These are phyloP conservation scores for Kryptolebias ocellatus DNA, from an alignment of 2,797 vertebrate genomes.

Conservation along the genomic window DNA sequence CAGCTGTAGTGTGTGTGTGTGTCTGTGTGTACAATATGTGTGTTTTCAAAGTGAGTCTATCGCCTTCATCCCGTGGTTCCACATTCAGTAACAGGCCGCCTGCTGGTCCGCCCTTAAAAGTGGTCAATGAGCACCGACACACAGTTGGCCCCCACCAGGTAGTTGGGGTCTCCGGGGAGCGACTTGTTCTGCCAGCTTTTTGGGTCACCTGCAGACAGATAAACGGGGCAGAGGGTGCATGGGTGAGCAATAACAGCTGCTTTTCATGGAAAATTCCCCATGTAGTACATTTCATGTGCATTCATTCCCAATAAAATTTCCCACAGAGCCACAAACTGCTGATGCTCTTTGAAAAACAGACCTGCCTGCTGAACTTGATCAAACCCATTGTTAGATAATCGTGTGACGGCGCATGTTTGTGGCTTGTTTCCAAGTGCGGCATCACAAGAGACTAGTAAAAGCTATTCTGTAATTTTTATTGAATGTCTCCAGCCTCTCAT, in stretches of 20 bases:
- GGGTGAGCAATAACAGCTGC: slow-evolving; percentile 30
- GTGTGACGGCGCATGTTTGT: slow-evolving; percentile 4
- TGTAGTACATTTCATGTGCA: not conserved
- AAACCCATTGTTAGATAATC: slow-evolving; percentile 6
- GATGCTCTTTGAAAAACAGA: slow-evolving; percentile 1
- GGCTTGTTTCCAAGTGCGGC: slow-evolving; percentile 24
- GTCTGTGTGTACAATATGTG: slow-evolving; percentile 6
- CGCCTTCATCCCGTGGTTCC: slow-evolving; percentile 73
- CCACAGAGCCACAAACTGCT: not conserved
- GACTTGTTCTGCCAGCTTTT: slow-evolving; percentile 99
- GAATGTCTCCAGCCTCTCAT: slow-evolving; percentile 42
- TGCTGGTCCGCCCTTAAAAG: slow-evolving; percentile 85
- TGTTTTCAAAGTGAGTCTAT: slow-evolving; percentile 27
- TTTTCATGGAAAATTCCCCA: not conserved
- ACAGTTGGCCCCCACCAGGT: slow-evolving; percentile 98
- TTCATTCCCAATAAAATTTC: not conserved
- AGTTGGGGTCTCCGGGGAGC: slow-evolving; percentile 97
- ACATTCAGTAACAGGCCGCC: slow-evolving; percentile 82
- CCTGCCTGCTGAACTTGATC: not conserved
- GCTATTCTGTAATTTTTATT: slow-evolving; percentile 50
- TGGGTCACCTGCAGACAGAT: slow-evolving; percentile 89
- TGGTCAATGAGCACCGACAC: slow-evolving; percentile 99
- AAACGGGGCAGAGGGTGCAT: slow-evolving; percentile 5
- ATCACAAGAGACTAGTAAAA: slow-evolving; percentile 33
- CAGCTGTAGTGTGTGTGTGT: slow-evolving; percentile 32